These are phyloP conservation scores for Hermaeophaga mercurialis DNA, from an alignment of 2,888 invertebrate species.

Conservation along the genomic window DNA sequence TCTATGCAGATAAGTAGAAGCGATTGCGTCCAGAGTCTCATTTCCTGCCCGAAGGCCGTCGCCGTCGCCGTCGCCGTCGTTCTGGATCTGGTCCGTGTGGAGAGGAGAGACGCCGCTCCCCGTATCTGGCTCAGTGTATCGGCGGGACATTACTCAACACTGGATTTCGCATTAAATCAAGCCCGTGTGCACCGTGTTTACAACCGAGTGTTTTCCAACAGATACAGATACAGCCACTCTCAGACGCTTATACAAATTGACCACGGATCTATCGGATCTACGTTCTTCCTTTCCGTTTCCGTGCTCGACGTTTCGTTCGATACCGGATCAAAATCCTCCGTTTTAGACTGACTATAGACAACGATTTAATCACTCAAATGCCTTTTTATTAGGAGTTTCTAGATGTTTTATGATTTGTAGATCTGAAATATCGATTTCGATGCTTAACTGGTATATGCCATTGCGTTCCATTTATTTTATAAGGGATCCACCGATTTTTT, in stretches of 20 bases:
- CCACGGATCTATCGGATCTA: slow-evolving; percentile 19
- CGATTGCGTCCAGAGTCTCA: slow-evolving; percentile 51
- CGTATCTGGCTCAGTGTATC: slow-evolving; percentile 30
- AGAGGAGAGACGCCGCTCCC: slow-evolving; percentile 23
- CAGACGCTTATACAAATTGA: slow-evolving; percentile 23
- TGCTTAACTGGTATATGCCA: too few relatives aligned
- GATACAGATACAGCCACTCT: slow-evolving; percentile 20
- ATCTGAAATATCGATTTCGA: too few relatives aligned
- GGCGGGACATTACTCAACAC: slow-evolving; percentile 37
- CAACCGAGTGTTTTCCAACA: slow-evolving; percentile 34
- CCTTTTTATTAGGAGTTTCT: too few relatives aligned
- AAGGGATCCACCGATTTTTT: too few relatives aligned
- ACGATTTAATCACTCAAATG: too few relatives aligned
- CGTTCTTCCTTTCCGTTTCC: slow-evolving; percentile 16
- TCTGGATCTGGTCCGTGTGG: slow-evolving; percentile 30
- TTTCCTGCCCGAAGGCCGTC: slow-evolving; percentile 44
- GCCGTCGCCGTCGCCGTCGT: slow-evolving; percentile 25
- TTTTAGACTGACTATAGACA: too few relatives aligned
- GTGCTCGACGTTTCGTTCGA: slow-evolving; percentile 4
- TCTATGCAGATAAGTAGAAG: slow-evolving; percentile 51
- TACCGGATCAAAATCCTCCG: too few relatives aligned
- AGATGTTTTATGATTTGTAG: too few relatives aligned
- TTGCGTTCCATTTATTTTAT: too few relatives aligned
- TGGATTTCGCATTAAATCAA: slow-evolving; percentile 38
- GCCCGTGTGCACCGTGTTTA: slow-evolving; percentile 30